These are phyloP conservation scores for Orthosia gracilis DNA, from an alignment of 2,888 invertebrate species.

Conservation along the genomic window DNA sequence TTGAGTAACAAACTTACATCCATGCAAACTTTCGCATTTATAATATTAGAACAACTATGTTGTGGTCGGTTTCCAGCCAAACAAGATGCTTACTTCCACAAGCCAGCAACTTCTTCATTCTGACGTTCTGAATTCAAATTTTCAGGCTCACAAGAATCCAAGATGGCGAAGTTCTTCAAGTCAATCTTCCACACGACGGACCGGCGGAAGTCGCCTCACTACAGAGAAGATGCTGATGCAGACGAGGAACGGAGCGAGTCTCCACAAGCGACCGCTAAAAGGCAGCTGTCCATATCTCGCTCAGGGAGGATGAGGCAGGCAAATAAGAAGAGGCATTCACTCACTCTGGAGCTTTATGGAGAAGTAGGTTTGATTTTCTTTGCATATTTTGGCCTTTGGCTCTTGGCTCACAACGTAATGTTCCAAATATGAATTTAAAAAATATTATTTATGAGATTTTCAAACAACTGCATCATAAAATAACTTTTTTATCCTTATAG, in stretches of 20 bases:
- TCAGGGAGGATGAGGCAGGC: constrained; percentile 92
- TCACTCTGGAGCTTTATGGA: constrained; percentile 90
- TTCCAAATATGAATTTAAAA: too few relatives aligned
- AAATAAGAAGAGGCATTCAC: constrained; percentile 89
- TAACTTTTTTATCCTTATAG: too few relatives aligned
- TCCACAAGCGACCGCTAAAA: constrained; percentile 77
- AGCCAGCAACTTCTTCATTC: background rate
- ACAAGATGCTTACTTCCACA: too few relatives aligned
- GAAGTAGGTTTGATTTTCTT: constrained; percentile 73
- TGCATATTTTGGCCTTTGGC: too few relatives aligned
- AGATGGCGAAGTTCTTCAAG: constrained; percentile 87
- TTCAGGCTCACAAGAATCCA: constrained; percentile 26
- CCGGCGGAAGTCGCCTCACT: constrained; percentile 71
- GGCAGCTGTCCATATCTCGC: constrained; percentile 91
- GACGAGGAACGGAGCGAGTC: constrained; percentile 77
- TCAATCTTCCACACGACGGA: constrained; percentile 82
- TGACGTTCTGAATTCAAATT: background rate
- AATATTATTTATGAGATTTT: too few relatives aligned
- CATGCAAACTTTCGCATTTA: too few relatives aligned
- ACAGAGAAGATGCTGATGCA: constrained; percentile 66
- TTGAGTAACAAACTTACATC: too few relatives aligned
- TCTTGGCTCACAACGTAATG: too few relatives aligned
- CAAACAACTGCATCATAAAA: too few relatives aligned
- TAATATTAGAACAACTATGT: too few relatives aligned
- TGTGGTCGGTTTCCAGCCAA: too few relatives aligned